Evolutionary conservation across 2,113 vertebrate species (phyloP), one percentile per base, ranked within the genome.

Genomic region (Nerophis ophidion): DNA sequence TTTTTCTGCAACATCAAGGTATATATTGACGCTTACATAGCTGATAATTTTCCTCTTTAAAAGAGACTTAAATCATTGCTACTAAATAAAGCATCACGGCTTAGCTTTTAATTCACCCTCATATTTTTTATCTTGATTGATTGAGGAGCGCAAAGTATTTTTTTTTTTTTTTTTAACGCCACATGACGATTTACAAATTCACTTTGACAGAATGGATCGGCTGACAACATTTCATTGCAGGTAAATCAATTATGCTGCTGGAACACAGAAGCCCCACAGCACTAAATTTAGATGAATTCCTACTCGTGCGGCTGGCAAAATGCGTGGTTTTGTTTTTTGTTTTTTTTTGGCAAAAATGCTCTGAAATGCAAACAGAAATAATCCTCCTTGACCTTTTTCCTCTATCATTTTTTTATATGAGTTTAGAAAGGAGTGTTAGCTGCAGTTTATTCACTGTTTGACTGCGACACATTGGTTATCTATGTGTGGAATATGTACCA

Each of bases 41-140:
- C n/a, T n/a, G n/a, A n/a, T n/a, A n/a, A n/a, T n/a, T n/a, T n/a
- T n/a, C n/a, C n/a, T n/a, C n/a, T n/a, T n/a, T n/a, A 26, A 26
- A 26, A 3, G 19, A 26, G 3, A 26, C 19, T 58, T 5, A 35
- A 67, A 65, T 62, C 53, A 15, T 16, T 42, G 50, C 50, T 57
- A 67, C 16, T 63, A 12, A 69, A 61, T 71, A n/a, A 63, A 61
- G 38, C 10, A 65, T 66, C 15, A 40, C 10, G 56, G 44, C n/a
- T 51, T 63, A 44, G 36, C 38, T 54, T 46, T 72, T 48, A 59
- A 65, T 63, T 50, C 13, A 63, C 15, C 5, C 9, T 57, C 8
- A 46, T 26, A 57, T 53, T 53, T 64, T 54, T 47, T 26, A 46
- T 60, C 33, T 60, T 44, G 44, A 54, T 26, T 34, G 42, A 61